Conservation (phyloP, 2,797 vertebrate species). For the Hyperoplus lanceolatus region DNA sequence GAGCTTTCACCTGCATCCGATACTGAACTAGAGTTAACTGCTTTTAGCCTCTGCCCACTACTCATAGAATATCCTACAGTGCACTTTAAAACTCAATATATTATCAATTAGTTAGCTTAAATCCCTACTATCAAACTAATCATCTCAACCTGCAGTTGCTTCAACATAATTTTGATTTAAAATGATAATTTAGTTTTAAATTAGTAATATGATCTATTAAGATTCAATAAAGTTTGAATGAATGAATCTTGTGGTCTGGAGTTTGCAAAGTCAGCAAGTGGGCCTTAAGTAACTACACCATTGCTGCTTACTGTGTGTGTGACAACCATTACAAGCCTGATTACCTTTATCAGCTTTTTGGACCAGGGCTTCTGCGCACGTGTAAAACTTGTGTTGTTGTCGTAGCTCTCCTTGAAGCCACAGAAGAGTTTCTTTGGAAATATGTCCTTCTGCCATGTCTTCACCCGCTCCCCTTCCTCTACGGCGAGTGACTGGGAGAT, state of each 20-base stretch:
- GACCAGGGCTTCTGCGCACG: constrained; percentile 86
- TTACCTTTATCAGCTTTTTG: constrained; percentile 84
- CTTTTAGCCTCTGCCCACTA: too few species aligned
- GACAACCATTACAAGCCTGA: not conserved
- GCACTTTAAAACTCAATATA: too few species aligned
- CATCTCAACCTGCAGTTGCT: too few species aligned
- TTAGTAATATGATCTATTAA: too few species aligned
- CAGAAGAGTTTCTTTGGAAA: constrained; percentile 87
- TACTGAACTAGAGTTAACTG: too few species aligned
- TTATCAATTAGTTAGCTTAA: too few species aligned
- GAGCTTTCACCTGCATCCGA: not conserved
- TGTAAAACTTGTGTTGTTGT: constrained; percentile 79
- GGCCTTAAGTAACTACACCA: not conserved
- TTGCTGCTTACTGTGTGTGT: not conserved
- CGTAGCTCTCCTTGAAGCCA: constrained; percentile 83
- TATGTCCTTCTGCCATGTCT: constrained; percentile 84
- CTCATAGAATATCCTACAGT: too few species aligned
- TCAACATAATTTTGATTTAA: too few species aligned
- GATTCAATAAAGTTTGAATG: too few species aligned
- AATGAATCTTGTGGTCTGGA: too few species aligned
- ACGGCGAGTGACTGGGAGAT: constrained; percentile 78
- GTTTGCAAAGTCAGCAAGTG: not conserved
- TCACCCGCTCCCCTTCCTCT: constrained; percentile 79
- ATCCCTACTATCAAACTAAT: too few species aligned
- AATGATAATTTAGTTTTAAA: too few species aligned